These are phyloP conservation scores for Protophormia terraenovae DNA, from an alignment of 2,888 invertebrate genomes.

Conservation along the genomic window DNA sequence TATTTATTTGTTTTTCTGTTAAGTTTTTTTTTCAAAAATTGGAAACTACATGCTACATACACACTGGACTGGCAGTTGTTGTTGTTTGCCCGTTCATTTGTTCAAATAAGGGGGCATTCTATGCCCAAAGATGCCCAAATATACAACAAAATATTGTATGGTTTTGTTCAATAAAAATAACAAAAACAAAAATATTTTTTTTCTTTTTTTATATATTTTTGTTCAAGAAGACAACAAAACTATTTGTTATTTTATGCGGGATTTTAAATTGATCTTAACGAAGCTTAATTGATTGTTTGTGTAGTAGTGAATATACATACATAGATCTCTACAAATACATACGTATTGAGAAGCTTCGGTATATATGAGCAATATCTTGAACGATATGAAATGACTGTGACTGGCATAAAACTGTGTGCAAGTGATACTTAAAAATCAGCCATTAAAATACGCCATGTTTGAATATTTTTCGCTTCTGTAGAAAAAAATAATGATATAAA, in stretches of 20 bases:
- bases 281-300: conserved; percentile 81
- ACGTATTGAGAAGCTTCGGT: neutral
- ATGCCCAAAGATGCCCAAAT: conserved; percentile 30
- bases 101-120: conserved; percentile 39
- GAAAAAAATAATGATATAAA: conserved; percentile 48
- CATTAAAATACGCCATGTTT: conserved; percentile 75
- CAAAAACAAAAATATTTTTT: conserved; percentile 63
- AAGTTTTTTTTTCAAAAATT: neutral
- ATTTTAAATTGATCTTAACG: conserved; percentile 82
- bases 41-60: conserved; percentile 12
- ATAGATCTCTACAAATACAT: conserved; percentile 15
- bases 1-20: conserved; percentile 6
- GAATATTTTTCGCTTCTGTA: conserved; percentile 72
- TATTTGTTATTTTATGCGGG: conserved; percentile 81
- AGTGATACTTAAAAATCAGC: conserved; percentile 64
- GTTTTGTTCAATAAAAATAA: conserved; percentile 32
- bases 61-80: conserved; percentile 16
- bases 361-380: conserved; percentile 36
- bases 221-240: conserved; percentile 73
- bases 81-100: conserved; percentile 39
- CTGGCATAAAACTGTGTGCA: conserved; percentile 56
- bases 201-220: conserved; percentile 56
- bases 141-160: conserved; percentile 43
- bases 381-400: conserved; percentile 39
- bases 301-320: conserved; percentile 75